Evolutionary conservation across 2,113 vertebrate genomes (phyloP).

Genomic region (Tachycineta bicolor): DNA sequence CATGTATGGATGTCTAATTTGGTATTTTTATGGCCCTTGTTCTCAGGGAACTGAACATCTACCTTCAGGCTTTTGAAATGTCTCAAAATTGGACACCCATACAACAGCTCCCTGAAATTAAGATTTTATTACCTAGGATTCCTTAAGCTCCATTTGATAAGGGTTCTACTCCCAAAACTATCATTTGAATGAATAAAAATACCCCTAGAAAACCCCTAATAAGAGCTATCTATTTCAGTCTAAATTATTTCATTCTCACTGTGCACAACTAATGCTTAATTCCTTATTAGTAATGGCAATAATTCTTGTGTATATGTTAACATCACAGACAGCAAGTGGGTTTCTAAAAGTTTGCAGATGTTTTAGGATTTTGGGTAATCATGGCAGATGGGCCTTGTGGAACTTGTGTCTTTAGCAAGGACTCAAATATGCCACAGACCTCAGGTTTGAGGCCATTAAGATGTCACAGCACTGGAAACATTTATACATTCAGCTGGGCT

Average conservation of each 20-base stretch:
- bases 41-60: background rate
- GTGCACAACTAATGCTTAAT: background rate
- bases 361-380: background rate
- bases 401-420: background rate
- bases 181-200: background rate
- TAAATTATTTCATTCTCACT: background rate
- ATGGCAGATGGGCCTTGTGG: background rate
- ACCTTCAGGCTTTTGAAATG: background rate
- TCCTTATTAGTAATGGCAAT: background rate
- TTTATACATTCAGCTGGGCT: background rate
- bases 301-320: background rate
- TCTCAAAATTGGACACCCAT: background rate
- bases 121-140: background rate
- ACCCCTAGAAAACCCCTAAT: background rate
- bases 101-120: background rate
- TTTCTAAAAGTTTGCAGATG: background rate
- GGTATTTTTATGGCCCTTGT: background rate
- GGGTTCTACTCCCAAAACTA: background rate
- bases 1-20: background rate
- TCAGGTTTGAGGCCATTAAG: background rate
- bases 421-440: background rate
- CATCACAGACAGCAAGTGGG: background rate
- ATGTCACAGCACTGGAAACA: background rate
- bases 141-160: background rate
- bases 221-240: background rate